A percentile compares a stretch with the other conserved stretches of the same genome.
These are phyloP conservation scores for Eupithecia insigniata DNA, from an alignment of 2,888 invertebrate species.

Conservation along the genomic window DNA sequence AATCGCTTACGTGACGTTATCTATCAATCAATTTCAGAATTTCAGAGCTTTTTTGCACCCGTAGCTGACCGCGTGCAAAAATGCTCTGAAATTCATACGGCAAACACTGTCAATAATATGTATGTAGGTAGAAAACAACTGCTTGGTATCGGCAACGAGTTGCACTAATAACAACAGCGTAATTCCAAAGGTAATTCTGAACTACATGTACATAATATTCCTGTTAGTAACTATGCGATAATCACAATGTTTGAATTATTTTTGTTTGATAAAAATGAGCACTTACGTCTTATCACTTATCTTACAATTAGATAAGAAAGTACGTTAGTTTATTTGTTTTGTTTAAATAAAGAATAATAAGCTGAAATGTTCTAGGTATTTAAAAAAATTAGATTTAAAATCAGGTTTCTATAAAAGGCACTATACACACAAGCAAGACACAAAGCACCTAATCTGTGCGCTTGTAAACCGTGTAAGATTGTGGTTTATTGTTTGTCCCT, in stretches of 20 bases:
- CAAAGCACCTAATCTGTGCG: background rate
- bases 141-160: background rate
- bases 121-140: background rate
- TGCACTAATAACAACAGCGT: background rate
- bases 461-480: background rate
- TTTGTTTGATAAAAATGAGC: background rate
- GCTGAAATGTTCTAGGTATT: too few species aligned
- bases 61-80: too few species aligned
- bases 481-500: background rate
- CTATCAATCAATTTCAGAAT: too few species aligned
- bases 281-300: background rate
- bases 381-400: too few species aligned
- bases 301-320: background rate
- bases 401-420: too few species aligned
- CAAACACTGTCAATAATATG: constrained; percentile 4
- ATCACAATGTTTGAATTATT: background rate
- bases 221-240: background rate
- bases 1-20: too few species aligned
- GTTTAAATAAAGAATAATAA: background rate
- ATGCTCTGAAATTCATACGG: too few species aligned
- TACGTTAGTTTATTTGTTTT: background rate
- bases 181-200: background rate
- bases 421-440: too few species aligned
- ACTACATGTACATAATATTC: background rate
- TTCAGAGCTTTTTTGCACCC: constrained; percentile 7